Percentiles rank a stretch among this genome's conserved stretches.
These are phyloP conservation scores for Drosophila glabriapex DNA, from an alignment of 2,888 invertebrate species.

Conservation along the genomic window DNA sequence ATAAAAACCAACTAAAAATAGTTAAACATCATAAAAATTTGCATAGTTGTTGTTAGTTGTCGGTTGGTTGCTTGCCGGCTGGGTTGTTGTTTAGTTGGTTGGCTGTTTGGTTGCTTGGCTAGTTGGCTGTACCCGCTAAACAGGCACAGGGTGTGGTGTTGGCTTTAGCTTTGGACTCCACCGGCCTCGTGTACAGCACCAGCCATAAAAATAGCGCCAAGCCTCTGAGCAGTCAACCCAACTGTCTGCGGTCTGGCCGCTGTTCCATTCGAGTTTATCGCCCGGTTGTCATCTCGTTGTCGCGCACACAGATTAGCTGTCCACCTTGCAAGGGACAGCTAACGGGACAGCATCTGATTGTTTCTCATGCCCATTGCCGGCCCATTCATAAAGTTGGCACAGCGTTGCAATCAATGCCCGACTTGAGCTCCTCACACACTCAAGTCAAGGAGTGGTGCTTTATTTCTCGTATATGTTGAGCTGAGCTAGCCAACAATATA, in stretches of 20 bases:
- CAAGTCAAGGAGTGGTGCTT: background rate
- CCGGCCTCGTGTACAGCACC: slow-evolving; percentile 39
- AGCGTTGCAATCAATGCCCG: slow-evolving; percentile 13
- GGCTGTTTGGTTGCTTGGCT: slow-evolving; percentile 48
- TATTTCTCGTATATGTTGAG: background rate
- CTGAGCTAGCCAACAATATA: background rate
- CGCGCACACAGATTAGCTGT: slow-evolving; percentile 59
- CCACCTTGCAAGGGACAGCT: slow-evolving; percentile 46
- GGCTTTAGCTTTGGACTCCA: slow-evolving; percentile 8
- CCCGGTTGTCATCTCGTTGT: slow-evolving; percentile 69
- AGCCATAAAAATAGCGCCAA: slow-evolving; percentile 74
- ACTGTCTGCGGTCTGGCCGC: slow-evolving; percentile 24
- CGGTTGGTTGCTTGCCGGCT: slow-evolving; percentile 50
- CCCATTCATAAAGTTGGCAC: slow-evolving; percentile 37
- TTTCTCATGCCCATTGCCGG: slow-evolving; percentile 1
- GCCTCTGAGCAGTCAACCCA: slow-evolving; percentile 46
- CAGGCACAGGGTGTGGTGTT: slow-evolving; percentile 55
- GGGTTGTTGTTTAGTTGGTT: slow-evolving; percentile 57
- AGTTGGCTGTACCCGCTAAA: slow-evolving; percentile 26
- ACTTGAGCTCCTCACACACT: slow-evolving; percentile 8
- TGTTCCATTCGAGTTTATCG: slow-evolving; percentile 61
- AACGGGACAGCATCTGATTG: slow-evolving; percentile 31
- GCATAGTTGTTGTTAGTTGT: slow-evolving; percentile 79
- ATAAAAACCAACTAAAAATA: slow-evolving; percentile 76
- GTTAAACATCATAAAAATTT: slow-evolving; percentile 78